Evolutionary conservation across 2,113 vertebrate species (phyloP), one percentile per base, ranked within the genome.

Genomic region (Oxyura jamaicensis): DNA sequence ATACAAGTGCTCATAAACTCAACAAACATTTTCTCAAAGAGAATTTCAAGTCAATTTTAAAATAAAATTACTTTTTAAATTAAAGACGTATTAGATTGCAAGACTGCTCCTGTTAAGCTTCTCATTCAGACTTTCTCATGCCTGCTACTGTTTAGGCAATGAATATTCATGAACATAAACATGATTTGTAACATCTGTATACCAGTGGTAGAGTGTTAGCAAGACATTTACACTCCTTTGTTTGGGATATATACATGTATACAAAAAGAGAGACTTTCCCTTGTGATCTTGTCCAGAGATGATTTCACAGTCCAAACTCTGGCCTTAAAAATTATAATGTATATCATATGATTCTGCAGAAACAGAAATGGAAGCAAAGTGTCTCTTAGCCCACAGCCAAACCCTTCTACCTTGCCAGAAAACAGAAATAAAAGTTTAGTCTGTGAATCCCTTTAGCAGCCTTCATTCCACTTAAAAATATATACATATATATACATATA

Each of bases 61-160:
- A 91, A 76, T 52, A 12, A 86, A 77, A 63, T 41, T 0, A 67
- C 3, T 53, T 73, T 16, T 10, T 31, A 35, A 28, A 23, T 10
- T 25, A 26, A 35, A 68, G 35, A 50, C 63, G 59, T 53, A 44
- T 53, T 53, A 44, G 4, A 33, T 36, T 78, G 6, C 10, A 84
- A 78, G 19, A 50, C 8, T 42, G 7, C 50, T 94, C 25, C 46
- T 52, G 25, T 58, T 91, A 83, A 83, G 55, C 6, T 63, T 91
- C 29, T 31, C 12, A 17, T 83, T 86, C 82, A 68, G 87, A 71
- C 8, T 41, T 88, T 73, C 22, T 87, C 52, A 41, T 50, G 79
- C n/a, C 42, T 93, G 90, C 96, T 96, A 96, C 94, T 93, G 94
- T 96, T 93, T 83, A 90, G 85, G 68, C 85, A 93, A 95, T 95